Percentiles rank a stretch among this genome's conserved stretches.
These are phyloP conservation scores for Aphrocallistes beatrix DNA, from an alignment of 37 sponge, comb jelly and placozoan genomes.

Conservation along the genomic window DNA sequence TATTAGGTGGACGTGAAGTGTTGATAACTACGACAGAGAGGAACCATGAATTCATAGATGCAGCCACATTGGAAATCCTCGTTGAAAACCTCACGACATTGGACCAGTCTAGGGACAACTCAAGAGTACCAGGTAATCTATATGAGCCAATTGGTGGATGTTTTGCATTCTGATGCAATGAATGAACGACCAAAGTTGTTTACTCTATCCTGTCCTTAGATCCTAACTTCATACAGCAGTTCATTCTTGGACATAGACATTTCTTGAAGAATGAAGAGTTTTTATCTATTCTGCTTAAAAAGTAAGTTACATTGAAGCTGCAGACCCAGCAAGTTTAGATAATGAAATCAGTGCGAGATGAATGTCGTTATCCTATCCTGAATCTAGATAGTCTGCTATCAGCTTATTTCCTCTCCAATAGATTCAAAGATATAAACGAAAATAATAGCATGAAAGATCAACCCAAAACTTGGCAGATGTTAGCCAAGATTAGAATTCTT, in stretches of 20 bases:
- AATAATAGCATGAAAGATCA: neutral
- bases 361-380: too few relatives aligned
- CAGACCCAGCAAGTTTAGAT: too few relatives aligned
- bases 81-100: neutral
- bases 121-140: neutral
- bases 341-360: too few relatives aligned
- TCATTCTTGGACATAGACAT: slow-evolving; percentile 1
- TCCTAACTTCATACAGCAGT: slow-evolving; percentile 11
- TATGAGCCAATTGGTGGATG: too few relatives aligned
- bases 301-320: too few relatives aligned
- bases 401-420: too few relatives aligned
- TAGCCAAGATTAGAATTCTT: slow-evolving; percentile 10
- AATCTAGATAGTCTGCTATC: too few relatives aligned
- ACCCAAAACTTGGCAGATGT: neutral
- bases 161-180: too few relatives aligned
- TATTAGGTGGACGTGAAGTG: neutral
- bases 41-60: neutral
- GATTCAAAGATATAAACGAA: neutral
- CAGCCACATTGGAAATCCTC: neutral
- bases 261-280: neutral
- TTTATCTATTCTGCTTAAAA: neutral
- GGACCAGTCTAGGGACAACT: slow-evolving; percentile 3
- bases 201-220: too few relatives aligned
- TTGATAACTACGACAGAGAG: neutral
- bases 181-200: too few relatives aligned